These are phyloP conservation scores for Anoncus sp. DNA, from an alignment of 2,888 invertebrate species.

Conservation along the genomic window DNA sequence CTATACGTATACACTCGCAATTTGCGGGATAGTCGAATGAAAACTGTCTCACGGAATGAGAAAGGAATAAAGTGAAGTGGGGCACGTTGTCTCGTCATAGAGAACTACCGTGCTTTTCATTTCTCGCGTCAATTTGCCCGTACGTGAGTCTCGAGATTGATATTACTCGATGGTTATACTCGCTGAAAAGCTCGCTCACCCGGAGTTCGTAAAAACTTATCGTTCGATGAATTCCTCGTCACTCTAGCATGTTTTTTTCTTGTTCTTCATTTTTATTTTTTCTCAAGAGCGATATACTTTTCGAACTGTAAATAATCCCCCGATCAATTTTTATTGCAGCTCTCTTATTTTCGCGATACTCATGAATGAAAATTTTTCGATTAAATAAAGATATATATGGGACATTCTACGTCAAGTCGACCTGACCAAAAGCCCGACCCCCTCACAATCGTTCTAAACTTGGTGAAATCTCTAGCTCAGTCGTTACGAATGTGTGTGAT, in stretches of 20 bases:
- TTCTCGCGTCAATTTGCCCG: constrained; percentile 69
- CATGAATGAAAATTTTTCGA: constrained; percentile 15
- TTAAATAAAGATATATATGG: background rate
- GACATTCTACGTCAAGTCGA: too few species aligned
- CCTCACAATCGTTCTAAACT: too few species aligned
- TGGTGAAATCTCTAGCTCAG: too few species aligned
- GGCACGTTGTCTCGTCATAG: constrained; percentile 70
- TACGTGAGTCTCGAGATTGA: constrained; percentile 51
- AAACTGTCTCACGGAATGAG: constrained; percentile 63
- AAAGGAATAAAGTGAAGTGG: constrained; percentile 55
- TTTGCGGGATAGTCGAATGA: constrained; percentile 61
- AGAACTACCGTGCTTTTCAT: constrained; percentile 73
- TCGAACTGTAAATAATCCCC: background rate
- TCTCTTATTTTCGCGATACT: constrained; percentile 9
- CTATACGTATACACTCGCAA: constrained; percentile 29
- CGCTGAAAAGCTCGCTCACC: constrained; percentile 54
- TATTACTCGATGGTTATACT: constrained; percentile 66
- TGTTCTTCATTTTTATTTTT: constrained; percentile 43
- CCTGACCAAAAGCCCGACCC: too few species aligned
- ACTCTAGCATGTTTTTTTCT: constrained; percentile 13
- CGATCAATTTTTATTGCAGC: constrained; percentile 22
- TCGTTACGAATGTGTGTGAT: too few species aligned
- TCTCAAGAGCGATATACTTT: background rate
- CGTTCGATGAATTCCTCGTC: constrained; percentile 40
- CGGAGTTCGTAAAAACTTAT: constrained; percentile 71